A percentile compares a stretch with the other conserved stretches of the same genome.
phyloP scores from a whole-genome alignment of 2,797 vertebrate genomes.

The Pristis pectinata region DNA sequence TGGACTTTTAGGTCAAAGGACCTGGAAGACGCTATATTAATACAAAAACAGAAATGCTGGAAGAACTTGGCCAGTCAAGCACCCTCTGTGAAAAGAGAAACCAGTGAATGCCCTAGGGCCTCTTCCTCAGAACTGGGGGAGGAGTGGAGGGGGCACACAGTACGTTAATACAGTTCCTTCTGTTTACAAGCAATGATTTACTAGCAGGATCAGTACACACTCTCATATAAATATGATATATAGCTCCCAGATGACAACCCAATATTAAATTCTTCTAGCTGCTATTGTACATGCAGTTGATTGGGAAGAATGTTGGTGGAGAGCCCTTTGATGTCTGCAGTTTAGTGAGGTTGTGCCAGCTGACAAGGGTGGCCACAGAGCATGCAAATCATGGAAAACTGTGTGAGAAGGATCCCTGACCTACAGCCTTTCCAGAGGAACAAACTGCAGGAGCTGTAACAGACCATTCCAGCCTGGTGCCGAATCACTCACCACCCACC shows the following conservation, averaged over 20 bases:
- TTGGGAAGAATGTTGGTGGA: background rate
- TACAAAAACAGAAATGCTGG: background rate
- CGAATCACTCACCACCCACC: background rate
- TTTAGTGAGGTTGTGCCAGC: background rate
- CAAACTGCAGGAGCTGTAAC: background rate
- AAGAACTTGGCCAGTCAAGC: too few species aligned
- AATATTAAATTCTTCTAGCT: background rate
- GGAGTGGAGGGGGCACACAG: too few species aligned
- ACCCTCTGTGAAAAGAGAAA: too few species aligned
- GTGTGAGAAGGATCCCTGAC: background rate
- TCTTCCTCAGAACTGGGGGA: too few species aligned
- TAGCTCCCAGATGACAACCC: background rate
- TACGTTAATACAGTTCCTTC: background rate
- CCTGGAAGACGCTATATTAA: background rate
- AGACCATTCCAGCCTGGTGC: background rate
- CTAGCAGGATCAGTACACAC: background rate
- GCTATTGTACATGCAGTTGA: background rate
- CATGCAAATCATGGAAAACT: background rate
- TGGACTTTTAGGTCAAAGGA: background rate
- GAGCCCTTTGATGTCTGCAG: background rate
- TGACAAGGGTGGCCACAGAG: background rate
- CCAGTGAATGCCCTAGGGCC: too few species aligned
- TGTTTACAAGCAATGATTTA: background rate
- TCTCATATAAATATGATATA: background rate
- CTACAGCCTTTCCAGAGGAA: background rate